Conservation (phyloP, 2,113 vertebrate genomes). For the Chrysochloris asiatica region DNA sequence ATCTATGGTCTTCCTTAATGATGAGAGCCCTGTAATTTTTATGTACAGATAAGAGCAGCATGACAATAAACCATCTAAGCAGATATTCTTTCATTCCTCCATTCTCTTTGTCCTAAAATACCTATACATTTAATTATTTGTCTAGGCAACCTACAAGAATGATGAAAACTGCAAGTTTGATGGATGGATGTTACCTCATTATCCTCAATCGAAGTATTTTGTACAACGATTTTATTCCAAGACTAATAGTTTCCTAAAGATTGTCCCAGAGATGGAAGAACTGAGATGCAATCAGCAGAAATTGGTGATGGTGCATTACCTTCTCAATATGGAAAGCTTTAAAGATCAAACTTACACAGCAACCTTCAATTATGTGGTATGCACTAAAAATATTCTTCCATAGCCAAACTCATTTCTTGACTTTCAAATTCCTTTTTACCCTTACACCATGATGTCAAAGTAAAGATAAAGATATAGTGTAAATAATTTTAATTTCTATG, state of each 20-base stretch:
- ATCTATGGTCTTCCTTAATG: neutral
- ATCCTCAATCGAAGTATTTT: neutral
- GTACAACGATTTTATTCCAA: constrained; percentile 79
- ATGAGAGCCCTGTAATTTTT: neutral
- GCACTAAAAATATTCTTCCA: neutral
- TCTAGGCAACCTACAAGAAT: constrained; percentile 76
- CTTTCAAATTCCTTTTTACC: neutral
- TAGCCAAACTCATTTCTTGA: neutral
- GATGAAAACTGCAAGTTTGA: constrained; percentile 73
- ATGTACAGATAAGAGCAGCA: neutral
- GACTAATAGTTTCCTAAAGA: constrained; percentile 80
- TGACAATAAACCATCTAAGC: neutral
- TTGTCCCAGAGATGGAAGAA: constrained; percentile 64
- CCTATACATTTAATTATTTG: neutral
- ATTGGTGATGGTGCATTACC: constrained; percentile 70
- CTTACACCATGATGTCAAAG: neutral
- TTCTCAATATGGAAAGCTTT: constrained; percentile 69
- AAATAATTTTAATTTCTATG: neutral
- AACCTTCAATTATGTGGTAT: constrained; percentile 78
- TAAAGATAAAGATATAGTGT: neutral
- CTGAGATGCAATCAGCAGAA: constrained; percentile 72
- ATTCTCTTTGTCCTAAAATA: neutral
- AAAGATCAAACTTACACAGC: neutral
- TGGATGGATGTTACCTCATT: constrained; percentile 78
- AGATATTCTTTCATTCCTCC: neutral